These are phyloP conservation scores for Abrostola triplasia DNA, from an alignment of 2,888 invertebrate species.

Conservation along the genomic window DNA sequence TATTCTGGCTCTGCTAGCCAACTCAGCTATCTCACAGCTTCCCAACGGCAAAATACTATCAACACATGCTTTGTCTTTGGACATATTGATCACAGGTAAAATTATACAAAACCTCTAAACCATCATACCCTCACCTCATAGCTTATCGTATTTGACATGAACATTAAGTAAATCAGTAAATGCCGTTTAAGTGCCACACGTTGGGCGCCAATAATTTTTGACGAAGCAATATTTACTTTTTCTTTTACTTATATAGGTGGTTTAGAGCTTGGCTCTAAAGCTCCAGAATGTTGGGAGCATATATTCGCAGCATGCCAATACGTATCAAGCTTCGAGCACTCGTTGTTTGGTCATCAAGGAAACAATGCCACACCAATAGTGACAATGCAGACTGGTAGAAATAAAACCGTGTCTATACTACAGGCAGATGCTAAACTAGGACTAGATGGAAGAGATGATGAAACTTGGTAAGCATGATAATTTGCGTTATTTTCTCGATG, in stretches of 20 bases:
- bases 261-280: constrained; percentile 96
- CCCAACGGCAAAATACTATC: constrained; percentile 93
- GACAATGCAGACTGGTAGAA: constrained; percentile 90
- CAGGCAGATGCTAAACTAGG: constrained; percentile 89
- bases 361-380: constrained; percentile 90
- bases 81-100: constrained; percentile 93
- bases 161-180: too few species aligned
- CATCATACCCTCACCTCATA: too few species aligned
- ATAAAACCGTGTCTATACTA: constrained; percentile 89
- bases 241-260: constrained; percentile 86
- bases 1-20: constrained; percentile 95
- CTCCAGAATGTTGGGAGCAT: constrained; percentile 98
- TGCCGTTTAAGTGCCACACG: background rate
- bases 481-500: background rate
- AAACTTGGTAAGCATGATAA: constrained; percentile 91
- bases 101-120: constrained; percentile 9
- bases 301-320: constrained; percentile 98
- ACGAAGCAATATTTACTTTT: background rate
- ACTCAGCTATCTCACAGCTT: constrained; percentile 95
- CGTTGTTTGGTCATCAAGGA: constrained; percentile 95
- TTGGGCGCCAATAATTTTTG: constrained; percentile 1
- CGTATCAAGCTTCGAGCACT: constrained; percentile 96
- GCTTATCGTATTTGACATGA: constrained; percentile 22
- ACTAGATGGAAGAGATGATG: constrained; percentile 89
- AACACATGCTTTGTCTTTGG: constrained; percentile 97